Evolutionary conservation across 2,888 invertebrate species (phyloP).

Genomic region (Lithophane leautieri): DNA sequence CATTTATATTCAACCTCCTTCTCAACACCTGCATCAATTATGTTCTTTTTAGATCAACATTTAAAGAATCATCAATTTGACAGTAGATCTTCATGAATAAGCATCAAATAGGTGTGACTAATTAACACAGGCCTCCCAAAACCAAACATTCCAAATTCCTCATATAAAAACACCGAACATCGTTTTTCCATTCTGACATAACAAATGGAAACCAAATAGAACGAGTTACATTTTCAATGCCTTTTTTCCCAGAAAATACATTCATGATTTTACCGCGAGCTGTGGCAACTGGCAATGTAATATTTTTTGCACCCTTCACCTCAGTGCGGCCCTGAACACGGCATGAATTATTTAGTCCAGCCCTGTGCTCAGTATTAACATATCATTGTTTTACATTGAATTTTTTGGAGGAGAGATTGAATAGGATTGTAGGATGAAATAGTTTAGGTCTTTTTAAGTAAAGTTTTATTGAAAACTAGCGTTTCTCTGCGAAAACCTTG

Average conservation of each 20-base stretch:
- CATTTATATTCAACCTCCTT: too few relatives aligned
- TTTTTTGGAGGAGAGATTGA: constrained; percentile 44
- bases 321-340: constrained; percentile 55
- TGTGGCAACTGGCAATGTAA: constrained; percentile 40
- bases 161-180: not conserved
- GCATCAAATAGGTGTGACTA: not conserved
- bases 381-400: constrained; percentile 66
- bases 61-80: not conserved
- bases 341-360: constrained; percentile 71
- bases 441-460: constrained; percentile 1
- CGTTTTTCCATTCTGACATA: constrained; percentile 23
- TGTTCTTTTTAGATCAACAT: not conserved
- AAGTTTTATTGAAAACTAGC: not conserved
- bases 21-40: too few relatives aligned
- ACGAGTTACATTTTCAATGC: constrained; percentile 32
- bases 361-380: constrained; percentile 63
- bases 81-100: too few relatives aligned
- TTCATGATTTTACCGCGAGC: constrained; percentile 53
- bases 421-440: constrained; percentile 20
- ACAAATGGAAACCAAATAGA: constrained; percentile 40
- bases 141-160: not conserved
- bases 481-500: not conserved
- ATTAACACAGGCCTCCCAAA: not conserved
- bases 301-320: constrained; percentile 65
- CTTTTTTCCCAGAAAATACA: constrained; percentile 48